These are phyloP conservation scores for Stratiomys singularior DNA, from an alignment of 2,888 invertebrate genomes.

Conservation along the genomic window DNA sequence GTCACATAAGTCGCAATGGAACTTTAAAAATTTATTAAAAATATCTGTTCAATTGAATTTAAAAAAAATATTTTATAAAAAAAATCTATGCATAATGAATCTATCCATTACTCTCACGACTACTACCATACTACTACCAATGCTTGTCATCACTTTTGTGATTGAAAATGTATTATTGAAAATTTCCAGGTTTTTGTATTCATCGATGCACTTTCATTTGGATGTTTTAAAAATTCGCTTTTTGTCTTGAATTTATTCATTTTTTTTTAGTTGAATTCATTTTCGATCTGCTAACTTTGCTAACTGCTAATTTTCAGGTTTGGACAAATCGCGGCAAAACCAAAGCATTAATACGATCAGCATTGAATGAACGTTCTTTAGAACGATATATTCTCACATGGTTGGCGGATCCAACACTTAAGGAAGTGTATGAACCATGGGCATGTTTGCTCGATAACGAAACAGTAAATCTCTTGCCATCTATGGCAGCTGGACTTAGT, in stretches of 20 bases:
- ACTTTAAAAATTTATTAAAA: too few species aligned
- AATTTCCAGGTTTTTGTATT: too few species aligned
- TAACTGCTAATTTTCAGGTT: slow-evolving; percentile 64
- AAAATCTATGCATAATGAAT: too few species aligned
- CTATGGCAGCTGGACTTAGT: slow-evolving; percentile 87
- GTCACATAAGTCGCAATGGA: too few species aligned
- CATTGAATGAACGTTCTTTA: slow-evolving; percentile 90
- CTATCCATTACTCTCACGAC: too few species aligned
- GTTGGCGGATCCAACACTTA: slow-evolving; percentile 74
- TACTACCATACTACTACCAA: too few species aligned
- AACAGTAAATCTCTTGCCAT: slow-evolving; percentile 80
- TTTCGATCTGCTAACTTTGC: neutral
- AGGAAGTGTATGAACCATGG: slow-evolving; percentile 85
- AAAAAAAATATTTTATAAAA: too few species aligned
- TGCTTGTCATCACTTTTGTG: too few species aligned
- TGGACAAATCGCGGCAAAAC: slow-evolving; percentile 71
- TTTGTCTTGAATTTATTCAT: neutral
- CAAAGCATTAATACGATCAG: slow-evolving; percentile 88
- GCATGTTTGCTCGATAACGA: slow-evolving; percentile 86
- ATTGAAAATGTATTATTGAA: too few species aligned
- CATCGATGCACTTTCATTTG: too few species aligned
- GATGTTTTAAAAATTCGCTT: too few species aligned
- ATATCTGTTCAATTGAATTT: too few species aligned
- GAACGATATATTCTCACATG: slow-evolving; percentile 83
- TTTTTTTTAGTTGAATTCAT: neutral